phyloP scores from a whole-genome alignment of 2,888 invertebrate genomes.

The Lamellibrachia satsuma region DNA sequence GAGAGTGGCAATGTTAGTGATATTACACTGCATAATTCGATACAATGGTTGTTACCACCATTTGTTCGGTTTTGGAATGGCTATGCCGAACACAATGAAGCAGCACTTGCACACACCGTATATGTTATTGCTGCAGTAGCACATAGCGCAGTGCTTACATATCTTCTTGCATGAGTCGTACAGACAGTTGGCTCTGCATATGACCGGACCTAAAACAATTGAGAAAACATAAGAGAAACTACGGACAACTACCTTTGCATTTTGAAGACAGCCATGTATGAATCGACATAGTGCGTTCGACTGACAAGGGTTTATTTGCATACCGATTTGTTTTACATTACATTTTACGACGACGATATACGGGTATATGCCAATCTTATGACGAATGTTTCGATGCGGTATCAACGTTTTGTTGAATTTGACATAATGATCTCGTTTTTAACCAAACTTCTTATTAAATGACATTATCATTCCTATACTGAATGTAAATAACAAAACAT shows the following conservation, averaged over 20 bases:
- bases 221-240: not conserved
- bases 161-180: not conserved
- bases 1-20: not conserved
- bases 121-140: not conserved
- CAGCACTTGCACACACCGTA: not conserved
- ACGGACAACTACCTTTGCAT: not conserved
- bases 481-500: too few species aligned
- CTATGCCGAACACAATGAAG: not conserved
- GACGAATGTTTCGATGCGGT: too few species aligned
- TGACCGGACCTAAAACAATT: not conserved
- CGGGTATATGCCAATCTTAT: too few species aligned
- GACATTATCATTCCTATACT: too few species aligned
- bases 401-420: too few species aligned
- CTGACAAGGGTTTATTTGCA: too few species aligned
- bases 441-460: too few species aligned
- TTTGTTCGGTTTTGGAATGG: not conserved
- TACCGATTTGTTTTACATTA: too few species aligned
- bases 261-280: not conserved
- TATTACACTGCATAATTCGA: not conserved
- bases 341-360: too few species aligned
- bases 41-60: not conserved
- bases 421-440: too few species aligned
- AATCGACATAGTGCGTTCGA: not conserved
- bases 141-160: not conserved
- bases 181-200: not conserved